Conservation (phyloP, 2,113 vertebrate genomes). For the Picathartes gymnocephalus region DNA sequence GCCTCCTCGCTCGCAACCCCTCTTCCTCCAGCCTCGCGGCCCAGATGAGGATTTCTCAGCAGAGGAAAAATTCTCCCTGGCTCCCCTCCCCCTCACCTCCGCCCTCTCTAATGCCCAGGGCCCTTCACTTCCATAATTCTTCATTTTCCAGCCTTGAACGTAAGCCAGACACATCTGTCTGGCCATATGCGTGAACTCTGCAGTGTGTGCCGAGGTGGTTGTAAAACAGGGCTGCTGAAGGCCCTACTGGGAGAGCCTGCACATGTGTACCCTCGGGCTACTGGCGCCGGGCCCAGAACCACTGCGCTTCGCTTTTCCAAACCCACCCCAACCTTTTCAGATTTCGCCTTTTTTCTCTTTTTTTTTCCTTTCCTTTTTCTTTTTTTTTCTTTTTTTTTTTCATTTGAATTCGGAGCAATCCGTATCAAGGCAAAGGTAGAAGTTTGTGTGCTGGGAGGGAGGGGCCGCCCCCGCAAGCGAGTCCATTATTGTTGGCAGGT, state of each 20-base stretch:
- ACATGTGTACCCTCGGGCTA: constrained; percentile 83
- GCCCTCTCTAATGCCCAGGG: constrained; percentile 86
- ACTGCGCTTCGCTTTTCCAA: constrained; percentile 77
- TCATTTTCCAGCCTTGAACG: constrained; percentile 93
- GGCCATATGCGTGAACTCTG: constrained; percentile 95
- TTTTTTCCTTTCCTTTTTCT: constrained; percentile 28
- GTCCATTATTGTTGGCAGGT: constrained; percentile 79
- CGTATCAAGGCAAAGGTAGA: constrained; percentile 63
- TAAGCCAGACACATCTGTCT: constrained; percentile 98
- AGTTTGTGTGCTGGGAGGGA: constrained; percentile 59
- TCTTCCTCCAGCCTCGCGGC: constrained; percentile 70
- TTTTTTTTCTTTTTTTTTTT: constrained; percentile 32
- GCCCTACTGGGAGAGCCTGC: constrained; percentile 83
- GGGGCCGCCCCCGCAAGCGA: constrained; percentile 63
- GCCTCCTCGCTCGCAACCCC: constrained; percentile 64
- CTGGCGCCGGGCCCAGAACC: constrained; percentile 82
- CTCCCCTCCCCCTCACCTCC: constrained; percentile 67
- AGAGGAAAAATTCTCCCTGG: constrained; percentile 73
- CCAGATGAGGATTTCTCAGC: constrained; percentile 82
- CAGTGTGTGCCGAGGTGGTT: constrained; percentile 84
- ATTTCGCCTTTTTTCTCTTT: constrained; percentile 67
- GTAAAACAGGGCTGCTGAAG: constrained; percentile 86
- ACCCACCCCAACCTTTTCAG: constrained; percentile 77
- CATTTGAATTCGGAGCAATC: constrained; percentile 61
- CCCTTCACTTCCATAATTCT: constrained; percentile 97